phyloP scores from a whole-genome alignment of 1,140 invertebrate genomes.

The Drosophila truncata region DNA sequence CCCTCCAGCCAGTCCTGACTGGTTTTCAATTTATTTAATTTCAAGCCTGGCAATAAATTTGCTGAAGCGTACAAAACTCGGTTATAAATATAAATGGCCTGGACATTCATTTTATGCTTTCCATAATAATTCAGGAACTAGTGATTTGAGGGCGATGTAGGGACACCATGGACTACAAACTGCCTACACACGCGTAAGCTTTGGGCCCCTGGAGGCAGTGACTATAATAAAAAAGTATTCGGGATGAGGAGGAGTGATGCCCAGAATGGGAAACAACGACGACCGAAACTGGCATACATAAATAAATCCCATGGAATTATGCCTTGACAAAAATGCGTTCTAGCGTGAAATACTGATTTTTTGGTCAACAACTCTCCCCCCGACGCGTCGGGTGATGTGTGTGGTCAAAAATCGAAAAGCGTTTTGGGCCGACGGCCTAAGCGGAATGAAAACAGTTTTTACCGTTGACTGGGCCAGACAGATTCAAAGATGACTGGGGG shows the following conservation, averaged over 20 bases:
- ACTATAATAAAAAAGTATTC: slow-evolving; percentile 62
- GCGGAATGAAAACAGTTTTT: slow-evolving; percentile 70
- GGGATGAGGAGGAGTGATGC: slow-evolving; percentile 19
- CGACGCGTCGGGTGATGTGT: slow-evolving; percentile 18
- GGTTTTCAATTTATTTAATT: slow-evolving; percentile 66
- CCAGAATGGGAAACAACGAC: slow-evolving; percentile 45
- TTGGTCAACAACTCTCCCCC: slow-evolving; percentile 50
- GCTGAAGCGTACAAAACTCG: slow-evolving; percentile 69
- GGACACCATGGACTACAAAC: slow-evolving; percentile 55
- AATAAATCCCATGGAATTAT: slow-evolving; percentile 82
- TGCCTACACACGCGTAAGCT: slow-evolving; percentile 75
- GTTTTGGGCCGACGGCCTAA: slow-evolving; percentile 61
- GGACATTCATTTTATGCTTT: slow-evolving; percentile 82
- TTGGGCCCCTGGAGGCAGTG: slow-evolving; percentile 39
- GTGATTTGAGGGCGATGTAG: slow-evolving; percentile 68
- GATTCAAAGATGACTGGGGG: slow-evolving; percentile 38
- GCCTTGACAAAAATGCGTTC: slow-evolving; percentile 81
- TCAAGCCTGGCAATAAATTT: slow-evolving; percentile 69
- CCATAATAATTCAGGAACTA: slow-evolving; percentile 81
- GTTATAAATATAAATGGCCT: slow-evolving; percentile 81
- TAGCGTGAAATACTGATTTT: slow-evolving; percentile 83
- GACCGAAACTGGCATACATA: slow-evolving; percentile 71
- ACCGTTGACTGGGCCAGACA: slow-evolving; percentile 55
- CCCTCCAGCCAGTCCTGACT: neutral
- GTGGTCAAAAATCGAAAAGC: slow-evolving; percentile 79